Base-by-base conservation (phyloP, 2,888 invertebrate species). In the Callosobruchus maculatus region DNA sequence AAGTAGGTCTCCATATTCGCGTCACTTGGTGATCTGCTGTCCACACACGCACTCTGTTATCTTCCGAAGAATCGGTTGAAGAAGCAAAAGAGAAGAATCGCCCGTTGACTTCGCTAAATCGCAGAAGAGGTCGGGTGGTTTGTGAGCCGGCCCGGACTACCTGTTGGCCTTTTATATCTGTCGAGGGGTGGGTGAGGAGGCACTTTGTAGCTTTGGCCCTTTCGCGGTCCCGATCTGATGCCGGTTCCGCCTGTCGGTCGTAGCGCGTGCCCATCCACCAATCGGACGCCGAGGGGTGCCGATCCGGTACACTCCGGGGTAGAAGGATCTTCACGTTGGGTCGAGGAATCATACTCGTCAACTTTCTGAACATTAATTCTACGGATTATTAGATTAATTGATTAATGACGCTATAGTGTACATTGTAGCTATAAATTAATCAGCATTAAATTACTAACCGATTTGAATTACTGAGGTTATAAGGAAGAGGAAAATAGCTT, bases 251-350 rank as follows among this genome's bases (percentile, higher is more conserved):
- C 80, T 78, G 72, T 49, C 49, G 49, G 49, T 0, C 72, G 75
- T 77, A 81, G 84, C 84, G 84, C 85, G 85, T 85, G 85, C 85
- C 85, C 77, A 71, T 74, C 82, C 75, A 78, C 85, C 84, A 85
- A 85, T 85, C 68, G 74, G 76, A 70, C 70, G 72, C 72, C 74
- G 74, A 74, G 73, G 71, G 68, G 70, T 71, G 26, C 70, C 67
- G 74, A 73, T 77, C 67, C 70, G 72, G 75, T 78, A 76, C 74
- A 74, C 70, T 74, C 77, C 7, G 68, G 66, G 2, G 49, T 70
- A 72, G 71, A 74, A 75, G 72, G 7, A 26, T 26, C 26, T 26
- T 26, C 26, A 26, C 26, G 7, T 26, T 4, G 7, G 26, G 26
- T 2, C 7, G 26, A n/a, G n/a, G n/a, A n/a, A n/a, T n/a, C n/a